Base-by-base conservation (phyloP, 2,113 vertebrate species). In the Onychostoma macrolepis region DNA sequence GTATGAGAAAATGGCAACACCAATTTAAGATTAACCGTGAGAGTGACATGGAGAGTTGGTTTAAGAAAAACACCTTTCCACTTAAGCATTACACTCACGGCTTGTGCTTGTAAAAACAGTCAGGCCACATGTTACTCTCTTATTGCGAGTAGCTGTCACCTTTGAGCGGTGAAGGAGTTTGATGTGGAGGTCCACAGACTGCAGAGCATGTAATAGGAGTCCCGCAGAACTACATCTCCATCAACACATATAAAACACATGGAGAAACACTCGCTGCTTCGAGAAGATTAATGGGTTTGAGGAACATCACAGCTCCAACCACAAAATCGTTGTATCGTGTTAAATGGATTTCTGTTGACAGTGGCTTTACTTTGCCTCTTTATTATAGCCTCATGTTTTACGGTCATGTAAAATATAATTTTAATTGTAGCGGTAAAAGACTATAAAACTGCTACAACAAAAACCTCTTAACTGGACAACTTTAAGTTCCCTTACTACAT, bases 221-320 rank as follows among this genome's bases (percentile, higher is more conserved):
- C 50, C 9, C 3, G 17, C 19, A 58, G 69, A 87, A 71, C 69
- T 53, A 81, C 87, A 84, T 83, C 83, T 90, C 85, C 81, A 78
- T 90, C 87, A 85, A 53, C 87, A 84, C 78, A 7, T n/a, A 26
- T 3, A 8, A 53, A 72, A 36, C 85, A 87, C 87, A 84, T 88
- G 84, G 12, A 63, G 85, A 78, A 85, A 21, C 48, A 76, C 78
- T 71, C 69, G 36, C 33, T 33, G 10, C 24, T 84, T 4, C 28
- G 63, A 58, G 41, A 84, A 38, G 80, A 83, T 78, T 45, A 86
- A 86, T 89, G 77, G 26, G 63, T 76, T 13, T 36, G 76, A 78
- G 28, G 48, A 65, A 61, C 50, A 53, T 36, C 21, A 61, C 67
- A 30, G 65, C 38, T 19, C 45, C 33, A 65, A 26, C 38, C 71